These are phyloP conservation scores for Copidosoma aretas DNA, from an alignment of 2,888 invertebrate genomes.

Conservation along the genomic window DNA sequence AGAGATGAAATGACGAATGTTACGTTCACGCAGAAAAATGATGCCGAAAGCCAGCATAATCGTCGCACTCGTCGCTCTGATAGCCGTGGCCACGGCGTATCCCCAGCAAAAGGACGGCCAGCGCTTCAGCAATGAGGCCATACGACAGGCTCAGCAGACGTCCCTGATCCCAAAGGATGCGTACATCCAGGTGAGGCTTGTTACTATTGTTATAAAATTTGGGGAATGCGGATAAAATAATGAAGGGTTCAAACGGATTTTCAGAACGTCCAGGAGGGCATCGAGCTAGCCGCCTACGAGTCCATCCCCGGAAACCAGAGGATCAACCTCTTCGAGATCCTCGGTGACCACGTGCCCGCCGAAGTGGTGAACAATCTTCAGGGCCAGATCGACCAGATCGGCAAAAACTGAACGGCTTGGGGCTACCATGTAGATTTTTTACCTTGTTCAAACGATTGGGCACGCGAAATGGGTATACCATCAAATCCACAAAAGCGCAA, in stretches of 20 bases:
- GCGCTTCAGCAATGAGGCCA: constrained; percentile 84
- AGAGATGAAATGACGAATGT: neutral
- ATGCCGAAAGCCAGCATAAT: constrained; percentile 26
- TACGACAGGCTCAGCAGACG: constrained; percentile 85
- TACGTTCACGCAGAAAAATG: neutral
- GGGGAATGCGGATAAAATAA: no score
- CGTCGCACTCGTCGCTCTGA: constrained; percentile 45
- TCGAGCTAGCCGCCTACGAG: constrained; percentile 85
- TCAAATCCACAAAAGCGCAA: no score
- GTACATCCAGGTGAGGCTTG: no score
- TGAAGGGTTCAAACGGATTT: no score
- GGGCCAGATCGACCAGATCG: constrained; percentile 83
- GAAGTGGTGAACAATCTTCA: constrained; percentile 90
- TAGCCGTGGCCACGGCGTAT: constrained; percentile 66
- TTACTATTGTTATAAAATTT: no score
- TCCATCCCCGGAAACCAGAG: constrained; percentile 85
- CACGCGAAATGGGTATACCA: no score
- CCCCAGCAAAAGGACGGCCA: constrained; percentile 80
- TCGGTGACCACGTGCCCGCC: constrained; percentile 84
- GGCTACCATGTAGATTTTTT: neutral
- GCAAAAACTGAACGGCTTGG: constrained; percentile 63
- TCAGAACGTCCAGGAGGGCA: constrained; percentile 86
- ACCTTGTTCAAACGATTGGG: no score
- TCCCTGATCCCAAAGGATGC: constrained; percentile 86
- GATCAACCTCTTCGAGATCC: constrained; percentile 82